Percentiles rank a stretch among this genome's conserved stretches.
Evolutionary conservation across 64 coral and sea anemone genomes (phyloP).

Genomic region (Stichodactyla helianthus): DNA sequence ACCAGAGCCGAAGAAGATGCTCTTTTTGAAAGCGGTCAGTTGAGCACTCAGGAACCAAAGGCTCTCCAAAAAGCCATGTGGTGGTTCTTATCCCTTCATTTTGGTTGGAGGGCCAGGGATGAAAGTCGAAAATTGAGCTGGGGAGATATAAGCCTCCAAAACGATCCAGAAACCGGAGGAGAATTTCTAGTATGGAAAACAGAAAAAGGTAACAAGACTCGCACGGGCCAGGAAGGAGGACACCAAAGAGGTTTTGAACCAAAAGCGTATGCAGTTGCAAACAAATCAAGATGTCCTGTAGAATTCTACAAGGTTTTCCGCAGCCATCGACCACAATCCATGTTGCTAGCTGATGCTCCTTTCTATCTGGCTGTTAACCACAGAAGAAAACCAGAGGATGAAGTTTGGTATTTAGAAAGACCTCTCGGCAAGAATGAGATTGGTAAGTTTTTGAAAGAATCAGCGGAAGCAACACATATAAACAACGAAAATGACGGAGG

Average conservation of each 20-base stretch:
- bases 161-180: slow-evolving; percentile 23
- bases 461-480: not conserved
- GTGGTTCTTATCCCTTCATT: slow-evolving; percentile 3
- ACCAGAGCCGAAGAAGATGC: slow-evolving; percentile 23
- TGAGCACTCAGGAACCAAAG: slow-evolving; percentile 9
- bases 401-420: slow-evolving; percentile 14
- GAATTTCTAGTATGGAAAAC: slow-evolving; percentile 26
- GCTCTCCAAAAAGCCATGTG: slow-evolving; percentile 5
- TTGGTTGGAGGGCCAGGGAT: slow-evolving; percentile 31
- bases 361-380: slow-evolving; percentile 35
- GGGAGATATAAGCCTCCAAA: slow-evolving; percentile 7
- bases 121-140: slow-evolving; percentile 25
- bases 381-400: not conserved
- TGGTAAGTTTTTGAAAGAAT: slow-evolving; percentile 8
- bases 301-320: not conserved
- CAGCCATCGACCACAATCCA: slow-evolving; percentile 15
- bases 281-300: slow-evolving; percentile 34
- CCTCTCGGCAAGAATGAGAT: slow-evolving; percentile 40
- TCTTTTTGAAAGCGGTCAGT: slow-evolving; percentile 7
- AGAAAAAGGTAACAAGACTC: slow-evolving; percentile 35
- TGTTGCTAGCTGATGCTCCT: not conserved
- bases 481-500: not conserved
- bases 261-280: not conserved
- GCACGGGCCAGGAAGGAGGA: slow-evolving; percentile 20
- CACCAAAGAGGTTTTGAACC: slow-evolving; percentile 24